Conservation (phyloP, 53 echinoderm and acorn worm genomes). For the Echinarachnius parma region DNA sequence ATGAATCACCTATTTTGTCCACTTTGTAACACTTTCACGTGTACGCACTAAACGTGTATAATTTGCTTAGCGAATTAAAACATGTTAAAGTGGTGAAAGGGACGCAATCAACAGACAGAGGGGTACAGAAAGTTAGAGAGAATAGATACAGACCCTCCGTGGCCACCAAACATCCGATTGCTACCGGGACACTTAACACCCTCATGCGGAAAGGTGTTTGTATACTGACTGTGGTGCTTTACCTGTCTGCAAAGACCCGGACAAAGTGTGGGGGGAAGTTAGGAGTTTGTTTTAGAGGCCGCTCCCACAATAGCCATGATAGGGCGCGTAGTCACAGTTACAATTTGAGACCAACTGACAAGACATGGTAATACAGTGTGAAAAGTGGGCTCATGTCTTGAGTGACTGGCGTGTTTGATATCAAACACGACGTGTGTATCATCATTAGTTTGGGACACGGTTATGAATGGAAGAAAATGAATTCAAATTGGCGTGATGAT, state of each 20-base stretch:
- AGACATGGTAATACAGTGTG: constrained; percentile 52
- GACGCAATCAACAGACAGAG: neutral
- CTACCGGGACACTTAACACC: constrained; percentile 25
- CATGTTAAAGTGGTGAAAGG: neutral
- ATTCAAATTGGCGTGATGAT: no score
- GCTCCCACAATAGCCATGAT: neutral
- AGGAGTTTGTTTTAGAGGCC: constrained; percentile 29
- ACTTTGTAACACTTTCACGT: no score
- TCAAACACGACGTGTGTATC: neutral
- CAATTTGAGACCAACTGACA: constrained; percentile 47
- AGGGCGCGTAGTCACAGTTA: neutral
- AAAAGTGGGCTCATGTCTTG: constrained; percentile 28
- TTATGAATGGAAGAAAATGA: neutral
- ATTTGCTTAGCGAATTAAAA: constrained; percentile 32
- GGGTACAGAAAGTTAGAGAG: neutral
- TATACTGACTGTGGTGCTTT: no score
- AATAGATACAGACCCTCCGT: constrained; percentile 23
- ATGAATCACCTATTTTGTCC: no score
- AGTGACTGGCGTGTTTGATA: neutral
- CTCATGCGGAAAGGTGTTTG: neutral
- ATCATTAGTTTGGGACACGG: neutral
- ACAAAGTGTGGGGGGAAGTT: constrained; percentile 6
- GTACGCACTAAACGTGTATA: constrained; percentile 20
- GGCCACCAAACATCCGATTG: neutral
- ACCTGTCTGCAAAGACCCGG: constrained; percentile 21